A percentile compares a stretch with the other conserved stretches of the same genome.
phyloP scores from a whole-genome alignment of 2,113 vertebrate genomes.

The Platysternon megacephalum region DNA sequence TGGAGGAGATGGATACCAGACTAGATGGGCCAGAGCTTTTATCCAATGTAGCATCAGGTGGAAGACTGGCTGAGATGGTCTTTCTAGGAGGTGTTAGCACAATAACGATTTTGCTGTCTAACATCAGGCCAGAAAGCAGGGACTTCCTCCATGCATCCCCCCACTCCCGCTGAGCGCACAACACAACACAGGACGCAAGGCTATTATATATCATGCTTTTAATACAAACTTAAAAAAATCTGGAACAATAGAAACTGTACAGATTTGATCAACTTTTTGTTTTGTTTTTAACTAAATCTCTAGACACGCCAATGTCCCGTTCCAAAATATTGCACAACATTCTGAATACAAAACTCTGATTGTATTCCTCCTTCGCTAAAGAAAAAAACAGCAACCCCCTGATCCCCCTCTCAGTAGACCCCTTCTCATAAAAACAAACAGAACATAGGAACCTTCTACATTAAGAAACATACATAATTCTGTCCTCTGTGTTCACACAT shows the following conservation, averaged over 20 bases:
- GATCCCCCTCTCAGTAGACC: slow-evolving; percentile 61
- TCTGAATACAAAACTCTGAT: slow-evolving; percentile 87
- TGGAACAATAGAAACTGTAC: slow-evolving; percentile 92
- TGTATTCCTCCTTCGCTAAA: slow-evolving; percentile 84
- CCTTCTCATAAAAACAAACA: slow-evolving; percentile 54
- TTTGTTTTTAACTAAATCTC: slow-evolving; percentile 85
- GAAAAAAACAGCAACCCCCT: slow-evolving; percentile 63
- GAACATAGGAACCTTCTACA: slow-evolving; percentile 44
- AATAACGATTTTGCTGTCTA: not conserved
- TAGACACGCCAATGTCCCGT: slow-evolving; percentile 82
- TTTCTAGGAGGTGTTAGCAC: not conserved
- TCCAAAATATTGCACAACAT: slow-evolving; percentile 90
- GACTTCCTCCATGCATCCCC: not conserved
- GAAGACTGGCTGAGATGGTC: rapidly evolving
- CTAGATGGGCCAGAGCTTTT: rapidly evolving
- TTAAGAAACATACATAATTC: slow-evolving; percentile 58
- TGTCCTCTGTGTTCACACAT: slow-evolving; percentile 53
- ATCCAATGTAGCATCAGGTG: rapidly evolving
- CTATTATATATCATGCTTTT: slow-evolving; percentile 88
- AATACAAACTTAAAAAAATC: slow-evolving; percentile 93
- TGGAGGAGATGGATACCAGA: rapidly evolving
- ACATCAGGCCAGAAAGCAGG: rapidly evolving
- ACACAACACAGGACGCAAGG: not conserved
- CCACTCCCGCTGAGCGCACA: not conserved
- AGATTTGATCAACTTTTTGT: slow-evolving; percentile 84